These are phyloP conservation scores for Erebia ligea DNA, from an alignment of 2,888 invertebrate species.

Conservation along the genomic window DNA sequence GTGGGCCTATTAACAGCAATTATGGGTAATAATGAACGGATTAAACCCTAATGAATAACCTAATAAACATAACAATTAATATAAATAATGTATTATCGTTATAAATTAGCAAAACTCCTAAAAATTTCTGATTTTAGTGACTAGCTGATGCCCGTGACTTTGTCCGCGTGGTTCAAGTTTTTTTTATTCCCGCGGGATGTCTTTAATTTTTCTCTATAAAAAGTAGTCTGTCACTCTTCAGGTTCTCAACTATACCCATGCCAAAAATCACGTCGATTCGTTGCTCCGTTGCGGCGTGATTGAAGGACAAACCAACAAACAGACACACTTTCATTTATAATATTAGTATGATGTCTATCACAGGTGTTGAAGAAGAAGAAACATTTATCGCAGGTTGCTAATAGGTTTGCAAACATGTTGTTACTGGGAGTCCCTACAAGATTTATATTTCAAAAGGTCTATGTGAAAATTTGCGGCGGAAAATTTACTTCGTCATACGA, in stretches of 20 bases:
- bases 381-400: slow-evolving; percentile 67
- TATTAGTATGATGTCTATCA: slow-evolving; percentile 27
- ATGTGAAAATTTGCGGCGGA: slow-evolving; percentile 64
- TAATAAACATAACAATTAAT: background rate
- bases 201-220: no score
- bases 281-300: no score
- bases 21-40: background rate
- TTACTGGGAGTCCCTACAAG: slow-evolving; percentile 48
- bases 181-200: no score
- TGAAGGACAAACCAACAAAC: no score
- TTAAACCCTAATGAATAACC: slow-evolving; percentile 8
- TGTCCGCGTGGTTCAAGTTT: no score
- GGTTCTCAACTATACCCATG: no score
- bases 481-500: slow-evolving; percentile 70
- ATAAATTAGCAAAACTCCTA: background rate
- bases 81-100: background rate
- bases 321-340: no score
- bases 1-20: background rate
- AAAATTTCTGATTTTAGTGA: background rate
- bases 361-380: slow-evolving; percentile 32
- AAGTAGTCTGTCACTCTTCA: no score
- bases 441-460: slow-evolving; percentile 52
- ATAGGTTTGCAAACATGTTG: slow-evolving; percentile 70
- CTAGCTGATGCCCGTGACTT: no score
- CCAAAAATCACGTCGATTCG: no score